Conservation (phyloP, 2,113 vertebrate genomes). For the Spilogale gracilis region DNA sequence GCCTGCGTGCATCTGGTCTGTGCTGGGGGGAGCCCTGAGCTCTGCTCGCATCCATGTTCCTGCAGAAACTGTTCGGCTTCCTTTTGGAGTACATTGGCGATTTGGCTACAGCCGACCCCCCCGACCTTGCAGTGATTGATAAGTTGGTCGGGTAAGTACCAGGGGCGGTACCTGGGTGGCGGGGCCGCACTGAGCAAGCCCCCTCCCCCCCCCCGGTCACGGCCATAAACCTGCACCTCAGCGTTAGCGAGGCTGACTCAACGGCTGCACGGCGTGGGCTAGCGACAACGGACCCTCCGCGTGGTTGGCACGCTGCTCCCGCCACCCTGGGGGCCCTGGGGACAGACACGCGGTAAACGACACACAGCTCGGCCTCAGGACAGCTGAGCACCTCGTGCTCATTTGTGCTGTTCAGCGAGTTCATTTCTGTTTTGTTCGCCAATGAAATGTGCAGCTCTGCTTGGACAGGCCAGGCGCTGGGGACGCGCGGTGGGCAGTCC, state of each 20-base stretch:
- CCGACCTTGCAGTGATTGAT: constrained; percentile 91
- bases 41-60: background rate
- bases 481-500: accelerated
- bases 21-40: background rate
- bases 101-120: constrained; percentile 88
- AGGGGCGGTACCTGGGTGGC: accelerated
- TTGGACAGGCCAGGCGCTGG: accelerated
- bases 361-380: background rate
- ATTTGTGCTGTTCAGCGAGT: accelerated
- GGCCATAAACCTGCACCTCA: accelerated
- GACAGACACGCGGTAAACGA: background rate
- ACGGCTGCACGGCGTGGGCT: too few relatives aligned
- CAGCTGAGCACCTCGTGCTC: background rate
- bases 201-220: background rate
- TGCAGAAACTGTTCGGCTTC: constrained; percentile 95
- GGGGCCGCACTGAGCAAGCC: accelerated
- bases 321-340: accelerated
- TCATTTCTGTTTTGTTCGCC: accelerated
- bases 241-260: background rate
- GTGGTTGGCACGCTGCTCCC: too few relatives aligned
- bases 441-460: accelerated
- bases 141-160: constrained; percentile 93
- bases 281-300: too few relatives aligned
- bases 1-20: accelerated
- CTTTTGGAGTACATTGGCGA: constrained; percentile 95